Evolutionary conservation across 2,113 vertebrate species (phyloP).

Genomic region (Chlamydotis undulata): DNA sequence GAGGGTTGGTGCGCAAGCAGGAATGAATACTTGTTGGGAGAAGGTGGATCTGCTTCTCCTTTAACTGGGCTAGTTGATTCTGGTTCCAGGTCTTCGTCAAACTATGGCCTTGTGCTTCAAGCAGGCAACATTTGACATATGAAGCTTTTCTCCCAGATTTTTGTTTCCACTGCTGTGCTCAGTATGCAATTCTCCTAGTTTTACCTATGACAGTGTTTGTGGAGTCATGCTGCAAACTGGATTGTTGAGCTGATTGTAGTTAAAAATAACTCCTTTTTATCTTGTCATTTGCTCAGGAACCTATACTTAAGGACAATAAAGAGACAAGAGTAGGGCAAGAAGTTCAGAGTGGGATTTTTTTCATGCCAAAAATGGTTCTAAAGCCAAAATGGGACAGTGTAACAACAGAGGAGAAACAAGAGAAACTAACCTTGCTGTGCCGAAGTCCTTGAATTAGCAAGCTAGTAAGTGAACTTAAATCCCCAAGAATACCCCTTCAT

Average conservation of each 20-base stretch:
- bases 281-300: neutral
- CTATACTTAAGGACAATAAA: neutral
- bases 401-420: neutral
- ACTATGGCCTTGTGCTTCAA: neutral
- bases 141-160: neutral
- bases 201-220: neutral
- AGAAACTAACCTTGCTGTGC: neutral
- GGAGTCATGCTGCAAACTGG: neutral
- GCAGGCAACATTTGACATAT: fast-evolving
- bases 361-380: neutral
- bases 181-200: fast-evolving
- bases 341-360: neutral
- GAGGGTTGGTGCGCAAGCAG: neutral
- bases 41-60: neutral
- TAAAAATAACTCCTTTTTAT: neutral
- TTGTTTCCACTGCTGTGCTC: neutral
- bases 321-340: neutral
- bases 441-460: neutral
- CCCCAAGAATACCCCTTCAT: neutral
- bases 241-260: neutral
- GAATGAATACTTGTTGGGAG: neutral
- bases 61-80: neutral
- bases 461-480: neutral
- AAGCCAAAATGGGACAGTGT: neutral
- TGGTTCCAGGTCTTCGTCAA: neutral